Base-by-base conservation (phyloP, 2,797 vertebrate genomes). In the Paramormyrops hopkinsi region DNA sequence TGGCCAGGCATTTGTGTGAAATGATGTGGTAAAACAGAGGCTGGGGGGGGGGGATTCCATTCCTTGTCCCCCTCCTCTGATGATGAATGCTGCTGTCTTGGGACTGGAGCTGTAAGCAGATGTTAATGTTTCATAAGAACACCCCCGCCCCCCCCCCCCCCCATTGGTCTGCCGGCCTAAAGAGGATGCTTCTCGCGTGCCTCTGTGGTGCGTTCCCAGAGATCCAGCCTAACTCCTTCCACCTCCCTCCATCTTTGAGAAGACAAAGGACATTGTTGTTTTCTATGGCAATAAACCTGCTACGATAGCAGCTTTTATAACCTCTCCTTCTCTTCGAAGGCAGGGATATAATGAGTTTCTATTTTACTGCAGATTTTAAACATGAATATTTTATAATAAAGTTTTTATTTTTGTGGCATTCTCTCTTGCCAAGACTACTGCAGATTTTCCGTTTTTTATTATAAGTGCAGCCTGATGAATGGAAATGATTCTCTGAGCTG, bases 1-100 rank as follows among this genome's bases (percentile, higher is more conserved):
- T 93, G 94, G 91, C 83, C 56, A n/a, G 53, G 92, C 22, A 79
- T 93, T 95, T 94, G 92, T 93, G 94, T 94, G 95, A 96, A 96
- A 96, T 95, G 94, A 94, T 94, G 93, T 95, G 95, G 94, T 92
- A 95, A 95, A 96, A 94, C 90, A 94, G 94, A 95, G 93, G 93
- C 91, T 92, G 91, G 92, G 93, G 93, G 93, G 94, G 94, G 94
- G 95, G 95, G 92, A 91, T 76, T 93, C 93, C 17, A 37, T 94
- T 91, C 91, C 44, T 91, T 79, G 89, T 94, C 92, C 93, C 91
- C 92, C 94, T 94, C 93, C 93, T 90, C 89, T 91, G 92, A 93
- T 96, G 96, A 96, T 95, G 91, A 95, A 96, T 96, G 94, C 92
- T 93, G 92, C 91, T 92, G 91, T 94, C 90, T 93, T 91, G 88